Conservation (phyloP, 2,888 invertebrate genomes). For the Phaedon cochleariae region DNA sequence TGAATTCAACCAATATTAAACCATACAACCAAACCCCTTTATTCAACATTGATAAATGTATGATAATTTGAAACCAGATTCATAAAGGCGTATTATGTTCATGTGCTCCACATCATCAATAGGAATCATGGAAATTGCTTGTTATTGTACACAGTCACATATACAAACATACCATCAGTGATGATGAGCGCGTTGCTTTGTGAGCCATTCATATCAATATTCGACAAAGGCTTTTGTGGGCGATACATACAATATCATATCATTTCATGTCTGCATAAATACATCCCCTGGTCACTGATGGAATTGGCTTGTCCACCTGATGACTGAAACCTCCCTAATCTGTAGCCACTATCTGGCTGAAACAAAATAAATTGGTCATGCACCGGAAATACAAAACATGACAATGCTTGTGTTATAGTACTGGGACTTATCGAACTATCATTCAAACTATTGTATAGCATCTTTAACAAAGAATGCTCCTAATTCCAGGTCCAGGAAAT, state of each 20-base stretch:
- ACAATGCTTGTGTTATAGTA: no score
- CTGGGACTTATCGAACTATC: no score
- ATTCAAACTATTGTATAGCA: no score
- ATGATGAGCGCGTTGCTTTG: slow-evolving; percentile 37
- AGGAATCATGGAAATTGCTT: slow-evolving; percentile 60
- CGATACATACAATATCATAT: slow-evolving; percentile 47
- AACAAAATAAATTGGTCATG: not conserved
- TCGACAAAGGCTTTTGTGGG: slow-evolving; percentile 55
- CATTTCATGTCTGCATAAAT: slow-evolving; percentile 48
- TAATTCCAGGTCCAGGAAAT: no score
- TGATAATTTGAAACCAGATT: slow-evolving; percentile 20
- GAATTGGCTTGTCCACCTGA: slow-evolving; percentile 35
- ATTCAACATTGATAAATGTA: slow-evolving; percentile 25
- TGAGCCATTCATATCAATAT: slow-evolving; percentile 51
- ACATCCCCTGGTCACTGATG: slow-evolving; percentile 49
- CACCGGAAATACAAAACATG: not conserved
- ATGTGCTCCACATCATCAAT: slow-evolving; percentile 51
- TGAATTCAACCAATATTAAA: not conserved
- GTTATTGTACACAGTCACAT: slow-evolving; percentile 56
- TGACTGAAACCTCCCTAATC: not conserved
- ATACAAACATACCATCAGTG: slow-evolving; percentile 50
- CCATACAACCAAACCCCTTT: not conserved
- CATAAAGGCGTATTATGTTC: slow-evolving; percentile 12
- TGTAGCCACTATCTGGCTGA: not conserved
- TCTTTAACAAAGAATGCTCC: no score